Percentiles rank a stretch among this genome's conserved stretches.
Evolutionary conservation across 2,888 invertebrate species (phyloP).

Genomic region (Polydrusus pterygomalis): DNA sequence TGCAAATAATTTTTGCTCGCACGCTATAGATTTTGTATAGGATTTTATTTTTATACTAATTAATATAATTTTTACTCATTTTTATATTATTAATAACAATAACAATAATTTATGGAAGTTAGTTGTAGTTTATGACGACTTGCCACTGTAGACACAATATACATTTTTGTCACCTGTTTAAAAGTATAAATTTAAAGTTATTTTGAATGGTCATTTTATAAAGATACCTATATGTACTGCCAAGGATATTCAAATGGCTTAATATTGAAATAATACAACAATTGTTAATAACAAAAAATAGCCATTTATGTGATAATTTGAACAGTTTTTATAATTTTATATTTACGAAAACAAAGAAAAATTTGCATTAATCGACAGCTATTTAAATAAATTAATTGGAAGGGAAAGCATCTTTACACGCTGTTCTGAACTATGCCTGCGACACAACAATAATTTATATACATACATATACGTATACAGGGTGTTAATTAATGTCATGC

Average conservation of each 20-base stretch:
- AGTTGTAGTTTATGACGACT: background rate
- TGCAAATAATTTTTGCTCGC: too few species aligned
- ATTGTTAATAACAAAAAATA: background rate
- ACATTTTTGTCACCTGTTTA: background rate
- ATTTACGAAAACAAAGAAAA: slow-evolving; percentile 3
- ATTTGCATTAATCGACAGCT: background rate
- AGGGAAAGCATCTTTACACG: background rate
- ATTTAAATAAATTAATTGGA: slow-evolving; percentile 1
- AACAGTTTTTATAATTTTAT: background rate
- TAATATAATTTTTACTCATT: too few species aligned
- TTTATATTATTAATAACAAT: too few species aligned
- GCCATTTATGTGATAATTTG: slow-evolving; percentile 1
- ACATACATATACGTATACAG: too few species aligned
- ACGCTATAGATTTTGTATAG: too few species aligned
- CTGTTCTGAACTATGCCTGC: background rate
- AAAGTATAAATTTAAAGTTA: background rate
- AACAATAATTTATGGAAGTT: too few species aligned
- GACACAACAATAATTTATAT: too few species aligned
- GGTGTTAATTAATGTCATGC: too few species aligned
- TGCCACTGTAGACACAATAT: background rate
- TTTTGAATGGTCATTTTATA: background rate
- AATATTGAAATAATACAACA: background rate
- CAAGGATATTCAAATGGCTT: background rate
- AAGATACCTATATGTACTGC: background rate
- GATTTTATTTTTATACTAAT: too few species aligned